Base-by-base conservation (phyloP, 2,797 vertebrate genomes). In the Myotis myotis region DNA sequence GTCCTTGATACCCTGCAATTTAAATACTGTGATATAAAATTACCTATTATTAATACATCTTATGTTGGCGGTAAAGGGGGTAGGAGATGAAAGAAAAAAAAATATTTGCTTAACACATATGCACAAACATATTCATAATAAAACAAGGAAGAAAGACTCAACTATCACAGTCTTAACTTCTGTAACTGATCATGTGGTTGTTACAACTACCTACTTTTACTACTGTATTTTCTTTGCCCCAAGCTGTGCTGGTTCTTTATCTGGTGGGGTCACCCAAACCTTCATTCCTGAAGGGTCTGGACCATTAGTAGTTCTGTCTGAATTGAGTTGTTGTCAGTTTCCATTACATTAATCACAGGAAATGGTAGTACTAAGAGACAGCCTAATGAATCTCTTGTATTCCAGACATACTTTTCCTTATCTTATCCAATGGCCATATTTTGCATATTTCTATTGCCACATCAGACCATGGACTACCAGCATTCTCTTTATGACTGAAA, bases 21-120 rank as follows among this genome's bases (percentile, higher is more conserved):
- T 83, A 89, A 93, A 49, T 68, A 17, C 10, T 82, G 60, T 75
- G 49, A 93, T 76, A 51, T 68, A 68, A 93, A 75, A n/a, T 76
- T 49, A 93, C 71, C 20, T 76, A 57, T 83, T 49, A 76, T 38
- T 76, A 76, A 74, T 17, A 36, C 17, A 74, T 30, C 55, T 87
- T 71, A 71, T 71, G 33, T 74, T 30, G 38, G 82, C 10, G 57
- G 6, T 76, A 76, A 49, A 68, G 49, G 8, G 2, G n/a, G 28
- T 44, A 74, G 64, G 23, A 57, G 20, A 74, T 17, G 70, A 17
- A 47, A 41, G 57, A 53, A 66, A 30, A 75, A 75, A 81, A 81
- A 19, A 68, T 55, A 68, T n/a, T 57, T 93, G 49, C 79, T 57
- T 57, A 38, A 76, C 8, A 82, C n/a, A n/a, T 57, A 30, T 76